A percentile compares a stretch with the other conserved stretches of the same genome.
Evolutionary conservation across 2,113 vertebrate species (phyloP).

Genomic region (Xyliphius kryptos): DNA sequence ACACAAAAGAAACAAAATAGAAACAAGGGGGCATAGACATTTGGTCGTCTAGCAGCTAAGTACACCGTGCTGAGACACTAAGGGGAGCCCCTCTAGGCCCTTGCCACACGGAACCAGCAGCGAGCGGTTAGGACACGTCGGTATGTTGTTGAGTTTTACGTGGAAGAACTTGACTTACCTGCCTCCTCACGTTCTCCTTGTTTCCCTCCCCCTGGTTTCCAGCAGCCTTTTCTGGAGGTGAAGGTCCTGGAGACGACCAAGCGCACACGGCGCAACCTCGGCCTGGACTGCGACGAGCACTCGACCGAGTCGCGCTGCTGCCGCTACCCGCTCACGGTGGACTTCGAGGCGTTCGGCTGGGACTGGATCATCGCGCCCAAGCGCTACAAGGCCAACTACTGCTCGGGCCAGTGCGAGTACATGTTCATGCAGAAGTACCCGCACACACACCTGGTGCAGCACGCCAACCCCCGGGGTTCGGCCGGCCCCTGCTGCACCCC

Average conservation of each 20-base stretch:
- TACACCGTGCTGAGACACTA: too few species aligned
- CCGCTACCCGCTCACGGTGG: slow-evolving; percentile 92
- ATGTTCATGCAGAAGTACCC: slow-evolving; percentile 99
- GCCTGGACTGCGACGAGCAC: slow-evolving; percentile 94
- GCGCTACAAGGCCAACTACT: slow-evolving; percentile 98
- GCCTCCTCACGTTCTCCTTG: slow-evolving; percentile 15
- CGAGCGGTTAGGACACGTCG: too few species aligned
- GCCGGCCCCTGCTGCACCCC: slow-evolving; percentile 96
- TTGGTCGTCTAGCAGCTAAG: too few species aligned
- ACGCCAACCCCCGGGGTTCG: slow-evolving; percentile 90
- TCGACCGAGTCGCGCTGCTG: slow-evolving; percentile 95
- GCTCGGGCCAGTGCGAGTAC: slow-evolving; percentile 97
- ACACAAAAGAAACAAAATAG: too few species aligned
- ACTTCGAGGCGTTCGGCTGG: slow-evolving; percentile 97
- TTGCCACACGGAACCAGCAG: too few species aligned
- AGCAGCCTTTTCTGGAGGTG: slow-evolving; percentile 97
- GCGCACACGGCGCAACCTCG: slow-evolving; percentile 86
- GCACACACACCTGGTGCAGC: slow-evolving; percentile 94
- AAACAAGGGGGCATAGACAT: too few species aligned
- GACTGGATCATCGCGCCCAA: slow-evolving; percentile 99
- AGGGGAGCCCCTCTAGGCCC: too few species aligned
- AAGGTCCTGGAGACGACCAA: slow-evolving; percentile 95
- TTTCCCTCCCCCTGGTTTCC: slow-evolving; percentile 56
- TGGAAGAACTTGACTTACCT: slow-evolving; percentile 12
- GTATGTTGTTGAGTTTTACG: neutral